Evolutionary conservation across 2,797 vertebrate genomes (phyloP).

Genomic region (Dallia pectoralis): DNA sequence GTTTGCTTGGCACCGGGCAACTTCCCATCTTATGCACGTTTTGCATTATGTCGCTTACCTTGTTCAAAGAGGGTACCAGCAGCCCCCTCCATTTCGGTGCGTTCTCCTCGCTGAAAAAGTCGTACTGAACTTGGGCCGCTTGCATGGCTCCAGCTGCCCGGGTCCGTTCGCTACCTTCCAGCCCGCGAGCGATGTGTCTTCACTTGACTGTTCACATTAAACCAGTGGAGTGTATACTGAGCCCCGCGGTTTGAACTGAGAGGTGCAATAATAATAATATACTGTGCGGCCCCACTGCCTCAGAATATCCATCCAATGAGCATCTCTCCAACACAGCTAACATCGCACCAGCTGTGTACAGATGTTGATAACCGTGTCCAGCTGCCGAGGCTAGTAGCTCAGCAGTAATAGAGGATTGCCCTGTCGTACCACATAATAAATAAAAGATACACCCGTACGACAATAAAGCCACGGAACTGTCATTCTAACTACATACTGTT

Average conservation of each 20-base stretch:
- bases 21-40: too few species aligned
- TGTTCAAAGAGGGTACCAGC: conserved; percentile 85
- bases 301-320: conserved; percentile 32
- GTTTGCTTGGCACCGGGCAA: not conserved
- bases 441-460: conserved; percentile 24
- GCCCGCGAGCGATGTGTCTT: conserved; percentile 10
- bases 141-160: conserved; percentile 77
- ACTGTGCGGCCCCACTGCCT: conserved; percentile 19
- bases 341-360: conserved; percentile 43
- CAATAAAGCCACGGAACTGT: not conserved
- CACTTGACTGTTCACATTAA: conserved; percentile 45
- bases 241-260: not conserved
- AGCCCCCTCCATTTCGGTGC: conserved; percentile 87
- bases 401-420: conserved; percentile 23
- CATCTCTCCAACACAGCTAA: conserved; percentile 34
- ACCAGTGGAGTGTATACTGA: conserved; percentile 4
- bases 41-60: conserved; percentile 75
- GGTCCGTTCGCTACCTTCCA: conserved; percentile 10
- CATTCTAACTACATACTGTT: not conserved
- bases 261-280: conserved; percentile 10
- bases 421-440: not conserved
- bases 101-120: conserved; percentile 91
- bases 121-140: conserved; percentile 85
- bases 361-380: conserved; percentile 8
- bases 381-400: not conserved